Percentiles rank a stretch among this genome's conserved stretches.
These are phyloP conservation scores for Aphodius sticticus DNA, from an alignment of 2,888 invertebrate genomes.

Conservation along the genomic window DNA sequence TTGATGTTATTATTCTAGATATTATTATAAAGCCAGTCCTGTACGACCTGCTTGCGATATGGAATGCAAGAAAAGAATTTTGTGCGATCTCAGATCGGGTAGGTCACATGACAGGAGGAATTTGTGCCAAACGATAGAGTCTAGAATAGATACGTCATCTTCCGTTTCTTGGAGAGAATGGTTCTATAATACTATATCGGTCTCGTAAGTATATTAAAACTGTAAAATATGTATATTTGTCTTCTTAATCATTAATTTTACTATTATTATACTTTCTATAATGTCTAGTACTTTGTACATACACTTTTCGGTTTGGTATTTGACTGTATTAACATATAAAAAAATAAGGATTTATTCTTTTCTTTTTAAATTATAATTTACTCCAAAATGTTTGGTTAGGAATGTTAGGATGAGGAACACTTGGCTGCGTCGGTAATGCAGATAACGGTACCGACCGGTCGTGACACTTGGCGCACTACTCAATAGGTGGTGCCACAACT, in stretches of 20 bases:
- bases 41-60: conserved; percentile 82
- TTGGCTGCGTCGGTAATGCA: not conserved
- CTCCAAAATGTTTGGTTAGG: not conserved
- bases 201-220: conserved; percentile 76
- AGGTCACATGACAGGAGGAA: conserved; percentile 86
- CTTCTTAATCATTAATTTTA: not conserved
- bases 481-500: not conserved
- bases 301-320: too few species aligned
- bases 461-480: not conserved
- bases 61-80: conserved; percentile 83
- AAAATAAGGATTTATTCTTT: too few species aligned
- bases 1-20: conserved; percentile 62
- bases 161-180: conserved; percentile 85
- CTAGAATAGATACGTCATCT: conserved; percentile 80
- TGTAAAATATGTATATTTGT: conserved; percentile 5
- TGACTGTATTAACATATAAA: too few species aligned
- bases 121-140: conserved; percentile 83
- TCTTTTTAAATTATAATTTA: not conserved
- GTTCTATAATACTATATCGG: conserved; percentile 86
- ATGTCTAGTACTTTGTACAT: too few species aligned
- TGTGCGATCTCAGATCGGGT: conserved; percentile 88
- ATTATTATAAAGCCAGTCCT: conserved; percentile 91
- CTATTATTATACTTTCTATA: not conserved
- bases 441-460: not conserved
- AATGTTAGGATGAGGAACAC: not conserved